A percentile compares a stretch with the other conserved stretches of the same genome.
Conservation (phyloP, 2,888 invertebrate species). For the Spodoptera picta region DNA sequence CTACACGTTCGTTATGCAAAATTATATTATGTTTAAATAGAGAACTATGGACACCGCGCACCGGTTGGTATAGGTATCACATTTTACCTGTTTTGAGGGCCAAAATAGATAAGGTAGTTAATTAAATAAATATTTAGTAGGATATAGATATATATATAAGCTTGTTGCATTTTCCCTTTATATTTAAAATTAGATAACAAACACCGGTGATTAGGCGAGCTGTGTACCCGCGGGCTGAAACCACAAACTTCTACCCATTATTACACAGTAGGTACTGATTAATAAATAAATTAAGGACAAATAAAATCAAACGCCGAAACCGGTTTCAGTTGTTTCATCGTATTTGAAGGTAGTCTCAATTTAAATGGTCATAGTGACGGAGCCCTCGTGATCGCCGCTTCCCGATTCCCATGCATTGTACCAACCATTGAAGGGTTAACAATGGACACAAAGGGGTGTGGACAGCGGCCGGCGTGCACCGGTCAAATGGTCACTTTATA, state of each 20-base stretch:
- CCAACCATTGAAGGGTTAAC: constrained; percentile 81
- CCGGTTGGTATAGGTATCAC: constrained; percentile 10
- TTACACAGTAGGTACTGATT: too few relatives aligned
- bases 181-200: constrained; percentile 24
- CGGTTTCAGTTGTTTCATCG: constrained; percentile 44
- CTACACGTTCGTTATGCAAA: constrained; percentile 4
- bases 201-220: neutral
- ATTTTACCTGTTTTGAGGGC: constrained; percentile 44
- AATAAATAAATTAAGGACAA: constrained; percentile 1
- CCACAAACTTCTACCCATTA: constrained; percentile 11
- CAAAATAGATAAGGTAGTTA: constrained; percentile 29
- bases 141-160: constrained; percentile 16
- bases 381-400: constrained; percentile 72
- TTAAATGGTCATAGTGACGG: constrained; percentile 76
- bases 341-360: constrained; percentile 65
- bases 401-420: constrained; percentile 86
- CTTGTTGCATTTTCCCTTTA: constrained; percentile 21
- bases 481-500: constrained; percentile 87
- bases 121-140: constrained; percentile 15
- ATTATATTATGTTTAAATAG: constrained; percentile 5
- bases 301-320: constrained; percentile 26
- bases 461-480: constrained; percentile 81
- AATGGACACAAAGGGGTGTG: constrained; percentile 85
- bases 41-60: neutral
- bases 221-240: neutral